Percentiles rank a stretch among this genome's conserved stretches.
phyloP scores from a whole-genome alignment of 92 coral and sea anemone genomes.

The Pocillopora meandrina region DNA sequence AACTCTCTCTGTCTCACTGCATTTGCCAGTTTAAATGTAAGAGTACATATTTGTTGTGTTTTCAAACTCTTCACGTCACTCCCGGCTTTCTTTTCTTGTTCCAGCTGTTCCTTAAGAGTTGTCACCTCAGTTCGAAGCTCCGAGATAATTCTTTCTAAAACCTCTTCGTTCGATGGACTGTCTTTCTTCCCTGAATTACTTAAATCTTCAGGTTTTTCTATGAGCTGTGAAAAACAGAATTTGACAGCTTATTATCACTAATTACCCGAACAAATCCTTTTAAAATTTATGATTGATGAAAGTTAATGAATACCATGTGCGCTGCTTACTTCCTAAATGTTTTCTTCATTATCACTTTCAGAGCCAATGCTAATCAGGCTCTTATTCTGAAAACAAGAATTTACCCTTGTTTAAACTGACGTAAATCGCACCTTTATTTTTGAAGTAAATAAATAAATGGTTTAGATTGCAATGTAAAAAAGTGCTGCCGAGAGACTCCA shows the following conservation, averaged over 20 bases:
- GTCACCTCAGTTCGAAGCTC: conserved; percentile 56
- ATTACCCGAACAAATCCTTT: neutral
- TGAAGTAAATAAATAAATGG: neutral
- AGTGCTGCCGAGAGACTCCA: neutral
- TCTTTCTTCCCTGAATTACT: conserved; percentile 5
- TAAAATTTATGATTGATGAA: neutral
- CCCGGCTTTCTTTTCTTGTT: conserved; percentile 51
- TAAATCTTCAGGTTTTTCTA: conserved; percentile 19
- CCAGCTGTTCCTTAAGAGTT: conserved; percentile 52
- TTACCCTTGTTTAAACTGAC: neutral
- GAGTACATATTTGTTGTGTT: conserved; percentile 68
- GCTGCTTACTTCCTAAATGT: neutral
- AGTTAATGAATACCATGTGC: neutral
- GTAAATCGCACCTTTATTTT: neutral
- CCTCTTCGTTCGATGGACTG: conserved; percentile 8
- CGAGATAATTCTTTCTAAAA: conserved; percentile 25
- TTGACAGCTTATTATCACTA: neutral
- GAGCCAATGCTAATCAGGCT: neutral
- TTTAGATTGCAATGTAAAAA: neutral
- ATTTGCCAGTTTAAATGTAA: conserved; percentile 79
- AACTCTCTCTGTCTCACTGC: conserved; percentile 73
- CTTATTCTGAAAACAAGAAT: neutral
- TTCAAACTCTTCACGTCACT: conserved; percentile 73
- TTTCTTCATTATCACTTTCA: neutral
- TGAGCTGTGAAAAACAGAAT: conserved; percentile 15